Evolutionary conservation across 2,113 vertebrate species (phyloP), one percentile per base, ranked within the genome.

Genomic region (Corythaeola cristata): DNA sequence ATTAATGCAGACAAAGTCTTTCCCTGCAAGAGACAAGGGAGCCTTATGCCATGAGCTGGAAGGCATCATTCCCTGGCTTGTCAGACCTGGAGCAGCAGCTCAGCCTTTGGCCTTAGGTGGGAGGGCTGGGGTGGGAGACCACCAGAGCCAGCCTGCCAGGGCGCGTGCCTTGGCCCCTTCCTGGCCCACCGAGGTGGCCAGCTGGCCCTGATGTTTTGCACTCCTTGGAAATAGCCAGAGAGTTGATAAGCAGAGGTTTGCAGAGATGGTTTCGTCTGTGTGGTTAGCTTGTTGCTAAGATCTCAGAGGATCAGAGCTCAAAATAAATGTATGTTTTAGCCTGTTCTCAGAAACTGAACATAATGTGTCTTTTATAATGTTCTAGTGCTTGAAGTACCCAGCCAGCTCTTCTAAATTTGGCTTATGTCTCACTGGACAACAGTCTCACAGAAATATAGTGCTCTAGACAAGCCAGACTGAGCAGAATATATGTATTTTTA

Each of bases 101-200:
- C 69, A 73, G 50, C 32, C 23, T 55, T 11, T 9, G 19, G 26
- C 18, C 8, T 15, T 1, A 1, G 12, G 8, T 6, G 15, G 4
- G 30, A 26, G 22, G 2, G 3, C 47, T 60, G 47, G 0, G 4
- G 3, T 16, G 41, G 15, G 33, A 73, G 12, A 41, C 45, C 1
- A 30, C 16, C 9, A 44, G 41, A 44, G 41, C 41, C 41, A 74
- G 30, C 47, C 56, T 20, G 13, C 41, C 20, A 26, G 7, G 37
- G 3, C 1, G 0, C 2, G 2, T 44, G 21, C 13, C 44, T 45
- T 1, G 3, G 12, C 2, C 4, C 1, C 12, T 33, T 35, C 19
- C 39, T 41, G 7, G 21, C 39, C 35, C 47, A 4, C 0, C 0
- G 12, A 24, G 12, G 20, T n/a, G 26, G 2, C 8, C 33, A 52